These are phyloP conservation scores for Dolichoris vasculosae DNA, from an alignment of 1,140 invertebrate species.

Conservation along the genomic window DNA sequence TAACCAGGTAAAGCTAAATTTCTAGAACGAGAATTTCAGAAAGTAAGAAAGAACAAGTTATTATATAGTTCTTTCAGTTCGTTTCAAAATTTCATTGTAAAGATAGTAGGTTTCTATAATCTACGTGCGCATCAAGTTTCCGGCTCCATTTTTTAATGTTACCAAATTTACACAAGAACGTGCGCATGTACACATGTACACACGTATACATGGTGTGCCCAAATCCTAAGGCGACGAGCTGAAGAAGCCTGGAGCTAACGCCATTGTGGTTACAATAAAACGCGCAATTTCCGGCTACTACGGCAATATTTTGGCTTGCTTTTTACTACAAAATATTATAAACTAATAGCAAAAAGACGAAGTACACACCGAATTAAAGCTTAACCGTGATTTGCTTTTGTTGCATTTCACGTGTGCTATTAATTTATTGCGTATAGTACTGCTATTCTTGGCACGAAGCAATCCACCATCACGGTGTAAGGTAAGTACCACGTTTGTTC, in stretches of 20 bases:
- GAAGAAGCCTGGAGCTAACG: slow-evolving; percentile 6
- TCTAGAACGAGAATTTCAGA: neutral
- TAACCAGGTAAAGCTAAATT: neutral
- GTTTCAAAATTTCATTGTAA: neutral
- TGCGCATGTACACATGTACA: neutral
- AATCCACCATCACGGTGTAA: slow-evolving; percentile 35
- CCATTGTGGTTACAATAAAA: slow-evolving; percentile 20
- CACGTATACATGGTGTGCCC: neutral
- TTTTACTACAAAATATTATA: neutral
- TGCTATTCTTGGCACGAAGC: neutral
- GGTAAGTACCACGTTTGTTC: slow-evolving; percentile 15
- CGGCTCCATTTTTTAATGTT: neutral
- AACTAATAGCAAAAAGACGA: neutral
- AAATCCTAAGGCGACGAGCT: neutral
- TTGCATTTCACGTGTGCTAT: neutral
- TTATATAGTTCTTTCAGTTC: neutral
- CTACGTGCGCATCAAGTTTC: slow-evolving; percentile 5
- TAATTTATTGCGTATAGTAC: neutral
- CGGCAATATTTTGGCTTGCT: neutral
- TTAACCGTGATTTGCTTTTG: neutral
- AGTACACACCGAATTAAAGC: neutral
- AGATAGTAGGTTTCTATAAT: neutral
- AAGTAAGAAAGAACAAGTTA: neutral
- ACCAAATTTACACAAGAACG: neutral
- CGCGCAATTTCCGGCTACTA: neutral